Evolutionary conservation across 2,888 invertebrate genomes (phyloP).

Genomic region (Oligia fasciuncula): DNA sequence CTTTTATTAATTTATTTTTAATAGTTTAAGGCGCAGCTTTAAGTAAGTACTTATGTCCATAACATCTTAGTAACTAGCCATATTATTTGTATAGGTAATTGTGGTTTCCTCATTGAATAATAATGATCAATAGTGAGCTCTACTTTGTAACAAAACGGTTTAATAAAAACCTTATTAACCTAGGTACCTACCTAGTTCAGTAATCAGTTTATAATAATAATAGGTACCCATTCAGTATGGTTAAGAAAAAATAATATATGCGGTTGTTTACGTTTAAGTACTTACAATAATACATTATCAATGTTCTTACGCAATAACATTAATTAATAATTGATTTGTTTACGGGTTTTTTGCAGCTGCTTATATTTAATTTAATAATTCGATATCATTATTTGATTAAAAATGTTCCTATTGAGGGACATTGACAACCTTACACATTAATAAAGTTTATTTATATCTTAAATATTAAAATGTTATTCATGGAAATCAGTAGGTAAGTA

Average conservation of each 20-base stretch:
- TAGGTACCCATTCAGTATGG: background rate
- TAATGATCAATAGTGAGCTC: background rate
- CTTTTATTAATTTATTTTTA: background rate
- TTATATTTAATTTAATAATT: background rate
- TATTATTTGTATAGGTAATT: background rate
- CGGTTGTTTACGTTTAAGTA: background rate
- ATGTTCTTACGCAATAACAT: slow-evolving; percentile 1
- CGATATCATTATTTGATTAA: background rate
- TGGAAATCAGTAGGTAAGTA: background rate
- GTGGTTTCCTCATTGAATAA: background rate
- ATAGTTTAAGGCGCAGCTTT: background rate
- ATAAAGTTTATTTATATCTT: background rate
- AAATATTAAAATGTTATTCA: background rate
- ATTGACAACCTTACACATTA: background rate
- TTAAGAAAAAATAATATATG: background rate
- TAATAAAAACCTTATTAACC: no score
- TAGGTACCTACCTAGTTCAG: background rate
- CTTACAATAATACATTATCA: background rate
- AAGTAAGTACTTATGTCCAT: background rate
- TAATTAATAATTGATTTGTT: slow-evolving; percentile 8
- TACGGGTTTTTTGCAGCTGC: background rate
- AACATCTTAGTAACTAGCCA: background rate
- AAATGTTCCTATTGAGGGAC: background rate
- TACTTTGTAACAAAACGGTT: background rate
- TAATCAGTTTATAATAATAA: background rate